Base-by-base conservation (phyloP, 2,797 vertebrate genomes). In the Enteromius fasciolatus region DNA sequence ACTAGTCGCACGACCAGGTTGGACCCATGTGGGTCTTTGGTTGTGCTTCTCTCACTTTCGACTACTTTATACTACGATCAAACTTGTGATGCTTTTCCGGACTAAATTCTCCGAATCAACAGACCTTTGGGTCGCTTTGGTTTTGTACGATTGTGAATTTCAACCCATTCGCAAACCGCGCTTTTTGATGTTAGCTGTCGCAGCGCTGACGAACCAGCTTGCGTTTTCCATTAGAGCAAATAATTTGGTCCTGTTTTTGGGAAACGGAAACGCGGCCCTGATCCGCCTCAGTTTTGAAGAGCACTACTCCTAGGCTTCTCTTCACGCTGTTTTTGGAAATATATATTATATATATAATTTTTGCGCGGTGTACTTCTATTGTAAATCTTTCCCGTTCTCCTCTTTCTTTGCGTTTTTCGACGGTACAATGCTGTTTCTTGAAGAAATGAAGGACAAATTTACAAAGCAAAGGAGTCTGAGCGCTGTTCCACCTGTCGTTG, bases 371-470 rank as follows among this genome's bases (percentile, higher is more conserved):
- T 84, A 89, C 86, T 86, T 91, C 90, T 87, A 85, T 91, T 89
- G 89, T 90, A 86, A 89, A 89, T 82, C 86, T 86, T 63, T 90
- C 89, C 85, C 86, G 61, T 86, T 81, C 64, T 84, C 76, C 20
- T 86, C 87, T 84, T 89, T 84, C 73, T 74, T 72, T 31, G 6
- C 5, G 48, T 84, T 82, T 81, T 61, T 46, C 39, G 81, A 81
- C 28, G 72, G 67, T 83, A 84, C 88, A 82, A 87, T 86, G 89
- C 91, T 89, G 89, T 84, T 90, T 85, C 31, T 87, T 83, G 86
- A 61, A 89, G 87, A 93, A 92, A 94, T 94, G 93, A 95, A 95
- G 93, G 93, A 94, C 91, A 80, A 64, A 90, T 93, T 92, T 90
- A 91, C 87, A 88, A 90, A 92, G 91, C 92, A 92, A 91, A 88